A percentile compares a stretch with the other conserved stretches of the same genome.
These are phyloP conservation scores for Serinus canaria DNA, from an alignment of 2,113 vertebrate genomes.

Conservation along the genomic window DNA sequence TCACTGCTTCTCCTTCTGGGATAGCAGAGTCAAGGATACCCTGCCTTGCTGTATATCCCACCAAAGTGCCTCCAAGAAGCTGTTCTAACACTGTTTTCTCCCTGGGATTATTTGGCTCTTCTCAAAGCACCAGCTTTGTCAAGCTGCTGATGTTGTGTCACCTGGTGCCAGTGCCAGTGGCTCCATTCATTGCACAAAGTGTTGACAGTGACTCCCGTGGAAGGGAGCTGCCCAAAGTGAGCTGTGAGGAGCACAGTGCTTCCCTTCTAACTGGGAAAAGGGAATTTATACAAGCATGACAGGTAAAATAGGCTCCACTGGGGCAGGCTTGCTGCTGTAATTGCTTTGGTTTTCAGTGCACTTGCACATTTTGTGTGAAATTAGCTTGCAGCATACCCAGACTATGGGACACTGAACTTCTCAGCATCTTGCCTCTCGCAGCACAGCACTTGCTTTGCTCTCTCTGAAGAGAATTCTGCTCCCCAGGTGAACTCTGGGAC, in stretches of 20 bases:
- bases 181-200: not conserved
- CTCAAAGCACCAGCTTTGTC: not conserved
- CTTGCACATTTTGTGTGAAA: not conserved
- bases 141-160: not conserved
- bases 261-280: not conserved
- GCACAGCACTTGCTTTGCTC: not conserved
- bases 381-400: not conserved
- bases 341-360: not conserved
- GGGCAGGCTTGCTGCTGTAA: not conserved
- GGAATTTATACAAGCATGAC: not conserved
- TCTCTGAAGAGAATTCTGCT: not conserved
- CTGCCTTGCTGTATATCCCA: not conserved
- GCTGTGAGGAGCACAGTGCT: not conserved
- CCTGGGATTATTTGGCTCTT: not conserved
- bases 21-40: not conserved
- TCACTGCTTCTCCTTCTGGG: not conserved
- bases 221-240: not conserved
- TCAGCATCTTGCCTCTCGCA: not conserved
- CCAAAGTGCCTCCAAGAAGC: accelerated
- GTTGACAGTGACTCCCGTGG: not conserved
- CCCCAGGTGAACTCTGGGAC: not conserved
- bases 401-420: not conserved
- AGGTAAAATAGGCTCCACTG: not conserved
- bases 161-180: not conserved
- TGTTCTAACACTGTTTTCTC: not conserved